Percentiles rank a stretch among this genome's conserved stretches.
Evolutionary conservation across 2,113 vertebrate genomes (phyloP).

Genomic region (Gavia stellata): DNA sequence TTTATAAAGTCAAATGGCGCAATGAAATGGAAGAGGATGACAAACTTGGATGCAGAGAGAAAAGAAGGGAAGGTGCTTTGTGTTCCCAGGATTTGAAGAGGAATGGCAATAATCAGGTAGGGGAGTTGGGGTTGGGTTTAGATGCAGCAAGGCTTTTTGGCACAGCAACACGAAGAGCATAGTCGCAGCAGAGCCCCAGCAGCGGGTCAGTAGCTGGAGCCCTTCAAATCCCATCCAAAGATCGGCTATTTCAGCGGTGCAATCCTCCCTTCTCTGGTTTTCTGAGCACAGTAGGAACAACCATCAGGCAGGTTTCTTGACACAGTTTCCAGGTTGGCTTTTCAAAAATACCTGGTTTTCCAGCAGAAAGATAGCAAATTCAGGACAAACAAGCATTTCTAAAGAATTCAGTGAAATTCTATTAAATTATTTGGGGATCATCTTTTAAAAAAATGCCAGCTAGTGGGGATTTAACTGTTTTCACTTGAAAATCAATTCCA

Average conservation of each 20-base stretch:
- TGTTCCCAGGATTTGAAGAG: not conserved
- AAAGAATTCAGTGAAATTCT: not conserved
- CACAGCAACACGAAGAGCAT: not conserved
- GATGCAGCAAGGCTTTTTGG: not conserved
- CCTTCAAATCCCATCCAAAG: not conserved
- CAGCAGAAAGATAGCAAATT: not conserved
- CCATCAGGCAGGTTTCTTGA: not conserved
- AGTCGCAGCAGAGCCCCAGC: not conserved
- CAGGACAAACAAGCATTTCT: not conserved
- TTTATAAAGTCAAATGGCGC: not conserved
- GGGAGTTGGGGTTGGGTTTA: not conserved
- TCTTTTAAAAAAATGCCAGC: not conserved
- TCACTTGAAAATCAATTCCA: not conserved
- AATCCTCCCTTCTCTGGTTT: not conserved
- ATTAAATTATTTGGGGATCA: fast-evolving
- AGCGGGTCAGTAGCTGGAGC: not conserved
- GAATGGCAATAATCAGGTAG: not conserved
- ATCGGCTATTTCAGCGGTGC: not conserved
- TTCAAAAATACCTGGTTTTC: not conserved
- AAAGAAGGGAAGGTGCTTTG: not conserved
- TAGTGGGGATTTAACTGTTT: not conserved
- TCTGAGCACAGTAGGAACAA: not conserved
- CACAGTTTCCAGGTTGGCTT: not conserved
- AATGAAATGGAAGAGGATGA: not conserved
- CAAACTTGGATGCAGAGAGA: not conserved